Percentiles rank a stretch among this genome's conserved stretches.
Conservation (phyloP, 2,113 vertebrate genomes). For the Nematolebias whitei region DNA sequence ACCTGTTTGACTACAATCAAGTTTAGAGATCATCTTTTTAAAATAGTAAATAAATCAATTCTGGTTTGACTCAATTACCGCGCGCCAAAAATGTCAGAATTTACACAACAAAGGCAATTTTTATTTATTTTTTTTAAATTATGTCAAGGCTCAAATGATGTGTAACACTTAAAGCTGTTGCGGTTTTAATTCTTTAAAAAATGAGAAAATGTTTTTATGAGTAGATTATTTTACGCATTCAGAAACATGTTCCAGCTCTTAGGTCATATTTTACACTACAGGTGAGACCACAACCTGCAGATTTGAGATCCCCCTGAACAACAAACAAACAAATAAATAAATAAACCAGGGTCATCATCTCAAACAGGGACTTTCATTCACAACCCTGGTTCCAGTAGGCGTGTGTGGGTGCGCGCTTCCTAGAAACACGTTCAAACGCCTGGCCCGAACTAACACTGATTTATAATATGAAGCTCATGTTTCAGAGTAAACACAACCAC, state of each 20-base stretch:
- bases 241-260: slow-evolving; percentile 16
- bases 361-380: slow-evolving; percentile 66
- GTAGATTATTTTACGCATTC: slow-evolving; percentile 5
- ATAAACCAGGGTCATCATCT: slow-evolving; percentile 35
- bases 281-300: slow-evolving; percentile 14
- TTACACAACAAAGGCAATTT: background rate
- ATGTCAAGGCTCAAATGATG: background rate
- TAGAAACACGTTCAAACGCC: slow-evolving; percentile 30
- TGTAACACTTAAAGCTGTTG: background rate
- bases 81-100: slow-evolving; percentile 17
- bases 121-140: too few species aligned
- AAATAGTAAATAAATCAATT: too few species aligned
- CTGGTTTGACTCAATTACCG: background rate
- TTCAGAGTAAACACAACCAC: background rate
- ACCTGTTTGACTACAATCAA: too few species aligned
- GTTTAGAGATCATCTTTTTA: too few species aligned
- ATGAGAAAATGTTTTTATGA: slow-evolving; percentile 24
- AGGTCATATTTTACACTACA: slow-evolving; percentile 2
- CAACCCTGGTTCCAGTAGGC: slow-evolving; percentile 53
- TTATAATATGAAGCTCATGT: background rate
- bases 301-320: slow-evolving; percentile 32
- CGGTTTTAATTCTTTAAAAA: background rate
- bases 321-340: too few species aligned
- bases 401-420: slow-evolving; percentile 47
- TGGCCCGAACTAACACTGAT: slow-evolving; percentile 25